Base-by-base conservation (phyloP, 2,888 invertebrate genomes). In the Drosophila phalerata region DNA sequence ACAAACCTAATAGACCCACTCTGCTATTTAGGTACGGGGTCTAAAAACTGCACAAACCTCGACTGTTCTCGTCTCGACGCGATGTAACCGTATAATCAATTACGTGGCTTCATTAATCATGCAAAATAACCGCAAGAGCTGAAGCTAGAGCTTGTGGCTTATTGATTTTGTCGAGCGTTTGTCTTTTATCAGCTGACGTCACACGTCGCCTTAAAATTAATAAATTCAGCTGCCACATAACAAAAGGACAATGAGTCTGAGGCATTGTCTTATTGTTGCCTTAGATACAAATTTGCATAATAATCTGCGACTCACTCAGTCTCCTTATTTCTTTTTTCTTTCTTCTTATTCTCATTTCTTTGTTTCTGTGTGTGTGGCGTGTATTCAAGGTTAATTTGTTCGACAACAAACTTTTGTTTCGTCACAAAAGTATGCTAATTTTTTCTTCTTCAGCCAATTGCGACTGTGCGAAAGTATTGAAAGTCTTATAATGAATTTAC, bases 71-170 rank as follows among this genome's bases (percentile, higher is more conserved):
- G 37, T 19, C n/a, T 37, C 22, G 34, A 3, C 19, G n/a, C 6
- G 3, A 5, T 65, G 77, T 73, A 75, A 69, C 69, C 77, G 38
- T 80, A 69, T 82, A 83, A 88, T 86, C 88, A 86, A 88, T 86
- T 88, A 86, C 73, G 67, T 77, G 76, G 77, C 74, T 88, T 84
- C 86, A 86, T 86, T 86, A 88, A 86, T 86, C 86, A 88, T 88
- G 86, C 88, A 88, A 77, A 86, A 88, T 85, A 83, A 70, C 71
- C 71, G 42, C 67, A 65, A 11, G 28, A 28, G 28, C 28, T 28
- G 6, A 1, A 28, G 28, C 67, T 43, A 55, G 43, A 47, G 48
- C 43, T 53, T 32, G 34, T 63, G 55, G 63, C 60, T 81, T 85
- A 83, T 87, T 87, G 85, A 87, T 86, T 87, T 81, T 83, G 67